Base-by-base conservation (phyloP, 2,113 vertebrate species). In the Paratilapia polleni region DNA sequence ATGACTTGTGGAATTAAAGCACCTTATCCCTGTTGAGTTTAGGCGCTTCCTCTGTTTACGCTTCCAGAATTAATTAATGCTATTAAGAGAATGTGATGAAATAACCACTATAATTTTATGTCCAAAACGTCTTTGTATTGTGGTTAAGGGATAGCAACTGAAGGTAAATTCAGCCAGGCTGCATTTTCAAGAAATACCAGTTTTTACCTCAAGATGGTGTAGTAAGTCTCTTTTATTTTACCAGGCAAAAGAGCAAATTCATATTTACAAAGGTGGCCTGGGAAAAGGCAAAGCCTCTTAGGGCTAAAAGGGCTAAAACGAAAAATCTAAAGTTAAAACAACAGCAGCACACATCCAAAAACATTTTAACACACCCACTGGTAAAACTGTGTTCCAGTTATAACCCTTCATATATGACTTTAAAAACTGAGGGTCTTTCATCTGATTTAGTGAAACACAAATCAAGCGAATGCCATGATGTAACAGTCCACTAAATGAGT, bases 1-100 rank as follows among this genome's bases (percentile, higher is more conserved):
- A 24, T 66, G 22, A 47, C 43, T 15, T 47, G 43, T 13, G 13
- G 13, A 43, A 66, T 66, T 17, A 24, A 10, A 43, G 0, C 0
- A 1, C 24, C 17, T 26, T 47, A 26, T 43, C 38, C 38, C 34
- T 43, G 38, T 66, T 36, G 26, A 0, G 63, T 47, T 47, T 68
- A 43, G 24, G 63, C 41, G 2, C 38, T 43, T 68, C 63, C 4
- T 68, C 38, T 6, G 63, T 26, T 68, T 47, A 68, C n/a, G 36
- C 62, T 66, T 1, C 36, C 63, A 43, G 24, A 41, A 43, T 66
- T n/a, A 66, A n/a, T 36, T 66, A 66, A 43, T 24, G 7, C 36
- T 66, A 66, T 66, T 66, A 43, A 66, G 5, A 24, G 2, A 41
- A 41, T n/a, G n/a, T n/a, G n/a, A n/a, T n/a, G 36, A 66, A 43